Evolutionary conservation across 2,888 invertebrate genomes (phyloP).

Genomic region (Ichneumoninae sp.): DNA sequence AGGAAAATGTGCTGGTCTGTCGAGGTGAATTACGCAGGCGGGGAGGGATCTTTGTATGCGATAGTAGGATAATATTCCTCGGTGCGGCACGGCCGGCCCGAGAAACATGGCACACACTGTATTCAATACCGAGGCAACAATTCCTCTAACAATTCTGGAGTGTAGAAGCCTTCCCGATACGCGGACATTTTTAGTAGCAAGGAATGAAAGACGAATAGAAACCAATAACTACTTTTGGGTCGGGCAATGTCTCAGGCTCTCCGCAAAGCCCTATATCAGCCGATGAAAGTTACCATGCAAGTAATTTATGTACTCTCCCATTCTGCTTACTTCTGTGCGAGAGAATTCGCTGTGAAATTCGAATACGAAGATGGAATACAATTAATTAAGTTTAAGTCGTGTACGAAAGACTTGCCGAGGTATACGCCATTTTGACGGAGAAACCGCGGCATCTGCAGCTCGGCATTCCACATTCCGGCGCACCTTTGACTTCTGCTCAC

Average conservation of each 20-base stretch:
- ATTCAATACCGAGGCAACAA: not conserved
- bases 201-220: not conserved
- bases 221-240: not conserved
- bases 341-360: not conserved
- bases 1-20: conserved; percentile 75
- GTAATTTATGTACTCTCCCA: not conserved
- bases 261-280: no score
- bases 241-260: not conserved
- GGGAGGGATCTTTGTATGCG: conserved; percentile 45
- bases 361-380: not conserved
- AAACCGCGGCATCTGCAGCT: conserved; percentile 23
- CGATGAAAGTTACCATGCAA: not conserved
- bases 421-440: conserved; percentile 60
- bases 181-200: not conserved
- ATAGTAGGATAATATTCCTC: conserved; percentile 11
- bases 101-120: conserved; percentile 5
- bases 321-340: not conserved
- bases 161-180: no score
- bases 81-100: not conserved
- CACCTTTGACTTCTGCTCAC: not conserved
- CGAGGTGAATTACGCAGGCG: conserved; percentile 67
- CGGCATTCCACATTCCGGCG: not conserved
- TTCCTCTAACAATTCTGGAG: not conserved
- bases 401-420: conserved; percentile 8
- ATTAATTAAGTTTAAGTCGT: not conserved